These are phyloP conservation scores for Aldrovandia affinis DNA, from an alignment of 2,797 vertebrate species.

Conservation along the genomic window DNA sequence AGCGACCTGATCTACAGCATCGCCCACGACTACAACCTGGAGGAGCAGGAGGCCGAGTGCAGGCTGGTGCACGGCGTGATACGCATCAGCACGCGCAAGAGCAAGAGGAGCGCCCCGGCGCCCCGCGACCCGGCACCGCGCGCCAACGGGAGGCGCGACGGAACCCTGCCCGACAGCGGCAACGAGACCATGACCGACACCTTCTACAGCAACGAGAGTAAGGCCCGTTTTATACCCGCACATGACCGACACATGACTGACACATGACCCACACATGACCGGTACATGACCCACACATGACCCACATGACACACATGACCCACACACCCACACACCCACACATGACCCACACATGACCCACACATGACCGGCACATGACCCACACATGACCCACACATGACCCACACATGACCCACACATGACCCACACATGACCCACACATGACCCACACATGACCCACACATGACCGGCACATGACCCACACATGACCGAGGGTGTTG, in stretches of 20 bases:
- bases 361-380: too few species aligned
- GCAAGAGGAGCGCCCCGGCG: conserved; percentile 75
- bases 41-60: conserved; percentile 96
- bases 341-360: too few species aligned
- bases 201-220: conserved; percentile 87
- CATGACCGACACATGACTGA: not conserved
- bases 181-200: conserved; percentile 92
- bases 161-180: conserved; percentile 86
- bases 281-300: too few species aligned
- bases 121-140: conserved; percentile 59
- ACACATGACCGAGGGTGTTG: too few species aligned
- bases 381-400: too few species aligned
- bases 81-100: conserved; percentile 94
- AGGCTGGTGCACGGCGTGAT: conserved; percentile 95
- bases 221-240: conserved; percentile 30
- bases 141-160: conserved; percentile 72
- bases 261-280: too few species aligned
- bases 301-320: too few species aligned
- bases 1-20: conserved; percentile 97
- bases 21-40: conserved; percentile 95
- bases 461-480: too few species aligned
- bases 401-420: too few species aligned
- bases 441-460: too few species aligned
- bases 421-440: too few species aligned
- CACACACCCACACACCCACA: too few species aligned